Percentiles rank a stretch among this genome's conserved stretches.
Conservation (phyloP, 2,888 invertebrate genomes). For the Pachycephus smyrnensis region DNA sequence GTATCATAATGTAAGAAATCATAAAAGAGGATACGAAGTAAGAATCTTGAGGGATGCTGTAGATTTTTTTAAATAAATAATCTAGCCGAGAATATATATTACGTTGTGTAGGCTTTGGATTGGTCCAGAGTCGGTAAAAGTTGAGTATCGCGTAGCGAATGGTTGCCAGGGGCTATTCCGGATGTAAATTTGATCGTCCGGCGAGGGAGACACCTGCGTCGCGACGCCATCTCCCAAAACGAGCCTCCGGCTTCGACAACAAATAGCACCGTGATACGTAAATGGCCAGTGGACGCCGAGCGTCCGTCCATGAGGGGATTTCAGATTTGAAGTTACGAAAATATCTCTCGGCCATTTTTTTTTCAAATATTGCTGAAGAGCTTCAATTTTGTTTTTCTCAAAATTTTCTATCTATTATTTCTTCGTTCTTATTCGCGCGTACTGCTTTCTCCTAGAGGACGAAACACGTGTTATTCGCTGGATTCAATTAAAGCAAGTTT, state of each 20-base stretch:
- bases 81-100: background rate
- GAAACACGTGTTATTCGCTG: conserved; percentile 21
- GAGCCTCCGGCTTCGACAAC: background rate
- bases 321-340: background rate
- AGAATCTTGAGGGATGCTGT: background rate
- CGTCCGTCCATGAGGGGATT: background rate
- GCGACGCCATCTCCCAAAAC: background rate
- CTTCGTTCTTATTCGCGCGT: background rate
- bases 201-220: background rate
- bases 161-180: background rate
- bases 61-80: background rate
- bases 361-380: too few relatives aligned
- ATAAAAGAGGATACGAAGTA: background rate
- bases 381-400: too few relatives aligned
- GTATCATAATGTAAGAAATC: background rate
- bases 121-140: background rate
- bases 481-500: conserved; percentile 50
- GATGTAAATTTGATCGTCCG: background rate
- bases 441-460: background rate
- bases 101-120: background rate
- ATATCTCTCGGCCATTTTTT: background rate
- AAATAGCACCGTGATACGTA: background rate
- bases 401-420: too few relatives aligned
- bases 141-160: background rate
- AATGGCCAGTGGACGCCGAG: background rate